These are phyloP conservation scores for Ciconia nigra DNA, from an alignment of 2,797 vertebrate genomes.

Conservation along the genomic window DNA sequence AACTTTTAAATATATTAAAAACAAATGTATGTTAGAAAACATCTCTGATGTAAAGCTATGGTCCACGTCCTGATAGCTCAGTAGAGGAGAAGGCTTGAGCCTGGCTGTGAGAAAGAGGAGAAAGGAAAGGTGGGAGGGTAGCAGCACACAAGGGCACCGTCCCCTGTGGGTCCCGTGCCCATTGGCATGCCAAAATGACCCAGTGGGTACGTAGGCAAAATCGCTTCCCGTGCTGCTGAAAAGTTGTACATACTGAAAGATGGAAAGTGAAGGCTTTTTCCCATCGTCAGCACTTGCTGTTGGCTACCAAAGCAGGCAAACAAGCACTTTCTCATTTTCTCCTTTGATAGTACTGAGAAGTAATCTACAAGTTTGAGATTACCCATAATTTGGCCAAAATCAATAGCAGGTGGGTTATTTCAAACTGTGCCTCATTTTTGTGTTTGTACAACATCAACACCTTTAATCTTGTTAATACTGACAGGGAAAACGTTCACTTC, in stretches of 20 bases:
- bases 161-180: not conserved
- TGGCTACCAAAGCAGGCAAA: not conserved
- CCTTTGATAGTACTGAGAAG: not conserved
- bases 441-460: constrained; percentile 64
- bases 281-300: not conserved
- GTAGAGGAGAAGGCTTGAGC: not conserved
- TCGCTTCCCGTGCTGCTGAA: not conserved
- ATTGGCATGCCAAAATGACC: not conserved
- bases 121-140: not conserved
- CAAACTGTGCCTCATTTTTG: constrained; percentile 49
- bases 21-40: not conserved
- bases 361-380: constrained; percentile 43
- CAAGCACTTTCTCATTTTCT: not conserved
- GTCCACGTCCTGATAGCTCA: not conserved
- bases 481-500: not conserved
- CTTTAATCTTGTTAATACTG: constrained; percentile 50
- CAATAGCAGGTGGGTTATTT: constrained; percentile 60
- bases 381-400: constrained; percentile 42
- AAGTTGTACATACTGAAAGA: not conserved
- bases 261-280: not conserved
- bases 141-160: accelerated
- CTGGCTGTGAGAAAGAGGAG: not conserved
- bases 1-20: constrained; percentile 15
- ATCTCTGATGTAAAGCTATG: not conserved
- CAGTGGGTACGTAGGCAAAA: not conserved